Evolutionary conservation across 2,797 vertebrate species (phyloP).

Genomic region (Alfaro cultratus): DNA sequence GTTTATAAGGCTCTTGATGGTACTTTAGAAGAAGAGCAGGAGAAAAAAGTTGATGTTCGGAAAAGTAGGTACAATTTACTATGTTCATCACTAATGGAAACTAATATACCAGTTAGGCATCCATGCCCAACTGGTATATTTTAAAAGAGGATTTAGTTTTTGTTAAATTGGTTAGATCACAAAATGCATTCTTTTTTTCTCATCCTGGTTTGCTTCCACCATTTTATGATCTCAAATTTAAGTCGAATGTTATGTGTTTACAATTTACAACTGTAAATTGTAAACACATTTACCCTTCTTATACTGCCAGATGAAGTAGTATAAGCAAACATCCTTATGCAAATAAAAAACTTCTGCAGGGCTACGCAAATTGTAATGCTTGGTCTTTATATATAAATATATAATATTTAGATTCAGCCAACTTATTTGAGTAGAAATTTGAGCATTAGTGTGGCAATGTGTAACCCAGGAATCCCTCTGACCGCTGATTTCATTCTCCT

Average conservation of each 20-base stretch:
- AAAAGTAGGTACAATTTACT: neutral
- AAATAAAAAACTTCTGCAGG: neutral
- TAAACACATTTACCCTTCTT: no score
- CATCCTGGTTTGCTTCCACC: neutral
- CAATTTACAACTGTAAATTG: neutral
- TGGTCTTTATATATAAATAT: neutral
- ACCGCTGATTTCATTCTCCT: constrained; percentile 9
- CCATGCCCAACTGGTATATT: neutral
- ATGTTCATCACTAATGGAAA: neutral
- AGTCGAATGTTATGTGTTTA: neutral
- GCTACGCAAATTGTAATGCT: neutral
- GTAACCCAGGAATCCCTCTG: neutral
- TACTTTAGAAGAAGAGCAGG: neutral
- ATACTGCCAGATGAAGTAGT: neutral
- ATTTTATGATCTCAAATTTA: neutral
- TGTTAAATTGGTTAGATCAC: neutral
- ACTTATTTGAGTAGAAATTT: constrained; percentile 9
- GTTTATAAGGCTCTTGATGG: neutral
- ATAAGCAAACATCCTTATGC: neutral
- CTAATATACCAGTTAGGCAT: neutral
- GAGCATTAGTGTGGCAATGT: constrained; percentile 15
- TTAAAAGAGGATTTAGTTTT: neutral
- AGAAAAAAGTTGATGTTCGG: neutral
- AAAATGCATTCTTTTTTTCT: neutral
- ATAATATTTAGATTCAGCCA: neutral